Base-by-base conservation (phyloP, 2,888 invertebrate genomes). In the Criorhina ranunculi region DNA sequence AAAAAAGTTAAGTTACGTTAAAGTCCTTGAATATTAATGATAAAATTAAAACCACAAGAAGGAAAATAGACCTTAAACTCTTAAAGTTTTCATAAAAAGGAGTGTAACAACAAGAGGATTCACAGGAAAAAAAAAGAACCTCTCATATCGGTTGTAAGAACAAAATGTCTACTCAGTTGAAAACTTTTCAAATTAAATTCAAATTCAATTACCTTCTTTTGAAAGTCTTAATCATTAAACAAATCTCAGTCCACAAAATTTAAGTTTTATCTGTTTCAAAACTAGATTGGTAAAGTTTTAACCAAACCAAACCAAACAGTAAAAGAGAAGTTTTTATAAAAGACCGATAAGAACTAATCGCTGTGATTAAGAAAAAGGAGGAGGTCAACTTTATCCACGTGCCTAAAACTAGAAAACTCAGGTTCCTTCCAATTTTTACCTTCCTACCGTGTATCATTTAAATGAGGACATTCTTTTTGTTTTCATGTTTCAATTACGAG, bases 131-230 rank as follows among this genome's bases (percentile, higher is more conserved):
- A 1, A 12, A 5, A n/a, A 6, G 40, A n/a, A 40, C 3, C 15
- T 12, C 12, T 6, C 11, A 42, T 7, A 15, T 42, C 15, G 2
- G 5, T 42, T 24, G 24, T 24, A 24, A 24, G 7, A 11, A n/a
- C n/a, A n/a, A n/a, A n/a, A n/a, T n/a, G n/a, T n/a, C 42, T 6
- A 37, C 12, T 5, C 6, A 44, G 8, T 9, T n/a, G 9, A 46
- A 9, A 46, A 46, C 46, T 46, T 46, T 46, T 46, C 46, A 46
- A 19, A 46, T 19, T 9, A 46, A 46, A 46, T 46, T 19, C 46
- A 46, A 46, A 19, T 46, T 46, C 46, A 19, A 11, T 46, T 46
- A 46, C 46, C 46, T 19, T 17, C 4, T 6, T 8, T 9, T 7
- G 8, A 46, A 8, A 46, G 19, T 46, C 19, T 17, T 19, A 17